Evolutionary conservation across 2,888 invertebrate genomes (phyloP).

Genomic region (Caradrina kadenii): DNA sequence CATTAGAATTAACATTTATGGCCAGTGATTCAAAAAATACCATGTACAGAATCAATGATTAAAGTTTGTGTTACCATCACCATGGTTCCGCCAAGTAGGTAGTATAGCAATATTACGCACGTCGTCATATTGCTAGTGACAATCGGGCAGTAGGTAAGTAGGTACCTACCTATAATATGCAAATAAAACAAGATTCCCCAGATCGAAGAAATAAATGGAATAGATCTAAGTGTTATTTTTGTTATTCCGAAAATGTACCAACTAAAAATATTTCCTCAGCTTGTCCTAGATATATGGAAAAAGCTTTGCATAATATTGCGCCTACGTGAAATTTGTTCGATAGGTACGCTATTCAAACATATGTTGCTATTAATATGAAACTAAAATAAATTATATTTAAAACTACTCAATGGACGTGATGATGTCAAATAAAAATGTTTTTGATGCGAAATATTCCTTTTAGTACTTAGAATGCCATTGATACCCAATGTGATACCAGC

Average conservation of each 20-base stretch:
- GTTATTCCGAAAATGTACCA: neutral
- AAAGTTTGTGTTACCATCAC: too few species aligned
- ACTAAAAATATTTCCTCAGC: neutral
- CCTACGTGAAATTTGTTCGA: conserved; percentile 12
- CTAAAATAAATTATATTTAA: too few species aligned
- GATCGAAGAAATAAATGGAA: neutral
- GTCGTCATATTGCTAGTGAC: conserved; percentile 5
- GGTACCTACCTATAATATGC: too few species aligned
- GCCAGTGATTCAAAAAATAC: too few species aligned
- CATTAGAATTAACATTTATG: too few species aligned
- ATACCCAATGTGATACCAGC: too few species aligned
- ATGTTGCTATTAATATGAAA: neutral
- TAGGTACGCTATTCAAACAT: neutral
- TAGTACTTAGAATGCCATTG: too few species aligned
- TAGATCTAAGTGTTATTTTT: neutral
- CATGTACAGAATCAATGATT: too few species aligned
- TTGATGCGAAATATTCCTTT: too few species aligned
- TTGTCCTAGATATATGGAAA: neutral
- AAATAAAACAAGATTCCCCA: neutral
- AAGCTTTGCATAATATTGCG: conserved; percentile 11
- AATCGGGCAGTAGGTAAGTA: neutral
- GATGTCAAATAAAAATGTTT: too few species aligned
- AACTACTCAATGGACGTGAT: too few species aligned
- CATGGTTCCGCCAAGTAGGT: too few species aligned
- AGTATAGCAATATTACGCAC: conserved; percentile 23